Evolutionary conservation across 2,888 invertebrate genomes (phyloP).

Genomic region (Zhuqinia jingwanae): DNA sequence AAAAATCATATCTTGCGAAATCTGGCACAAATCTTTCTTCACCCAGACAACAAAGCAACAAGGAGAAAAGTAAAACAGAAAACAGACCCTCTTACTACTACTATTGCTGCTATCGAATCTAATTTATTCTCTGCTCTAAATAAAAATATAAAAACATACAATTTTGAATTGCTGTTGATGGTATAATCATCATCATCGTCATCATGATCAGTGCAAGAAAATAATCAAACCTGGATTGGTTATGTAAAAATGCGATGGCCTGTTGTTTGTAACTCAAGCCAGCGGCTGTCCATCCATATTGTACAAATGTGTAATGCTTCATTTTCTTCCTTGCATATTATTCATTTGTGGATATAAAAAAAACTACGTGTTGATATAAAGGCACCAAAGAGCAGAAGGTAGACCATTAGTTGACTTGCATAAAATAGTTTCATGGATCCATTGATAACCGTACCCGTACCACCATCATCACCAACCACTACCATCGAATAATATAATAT

Average conservation of each 20-base stretch:
- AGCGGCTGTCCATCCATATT: background rate
- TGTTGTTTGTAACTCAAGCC: background rate
- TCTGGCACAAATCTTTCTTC: background rate
- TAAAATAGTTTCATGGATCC: conserved; percentile 34
- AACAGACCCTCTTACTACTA: too few species aligned
- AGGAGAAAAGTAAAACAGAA: background rate
- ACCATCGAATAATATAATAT: too few species aligned
- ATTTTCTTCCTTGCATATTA: conserved; percentile 7
- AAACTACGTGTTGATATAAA: background rate
- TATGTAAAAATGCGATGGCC: background rate
- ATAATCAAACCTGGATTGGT: background rate
- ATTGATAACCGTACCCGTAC: too few species aligned
- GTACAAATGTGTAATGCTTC: background rate
- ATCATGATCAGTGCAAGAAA: conserved; percentile 31
- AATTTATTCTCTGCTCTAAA: too few species aligned
- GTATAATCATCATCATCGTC: too few species aligned
- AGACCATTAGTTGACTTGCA: background rate
- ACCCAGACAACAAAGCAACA: background rate
- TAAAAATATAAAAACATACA: too few species aligned
- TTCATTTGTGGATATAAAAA: background rate
- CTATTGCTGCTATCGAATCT: too few species aligned
- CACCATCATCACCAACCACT: too few species aligned
- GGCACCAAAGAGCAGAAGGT: conserved; percentile 33
- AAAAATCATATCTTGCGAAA: conserved; percentile 52
- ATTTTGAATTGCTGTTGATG: background rate